These are phyloP conservation scores for Grammomys dolichurus DNA, from an alignment of 2,113 vertebrate genomes.

Conservation along the genomic window DNA sequence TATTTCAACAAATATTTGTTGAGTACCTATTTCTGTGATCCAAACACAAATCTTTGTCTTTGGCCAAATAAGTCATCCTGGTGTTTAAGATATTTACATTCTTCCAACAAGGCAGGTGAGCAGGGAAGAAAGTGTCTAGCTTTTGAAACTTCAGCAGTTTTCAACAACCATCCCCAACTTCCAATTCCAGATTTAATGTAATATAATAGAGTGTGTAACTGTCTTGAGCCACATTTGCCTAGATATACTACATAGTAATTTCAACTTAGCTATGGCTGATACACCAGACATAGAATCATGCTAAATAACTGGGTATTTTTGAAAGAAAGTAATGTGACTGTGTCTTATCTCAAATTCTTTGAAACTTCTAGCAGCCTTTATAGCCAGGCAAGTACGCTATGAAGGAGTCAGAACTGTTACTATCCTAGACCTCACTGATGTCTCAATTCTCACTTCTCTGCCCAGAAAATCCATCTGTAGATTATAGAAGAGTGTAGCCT, in stretches of 20 bases:
- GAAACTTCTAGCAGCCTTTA: neutral
- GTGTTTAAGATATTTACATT: neutral
- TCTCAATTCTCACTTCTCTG: neutral
- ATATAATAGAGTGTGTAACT: neutral
- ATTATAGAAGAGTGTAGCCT: neutral
- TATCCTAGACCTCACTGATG: neutral
- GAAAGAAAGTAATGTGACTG: neutral
- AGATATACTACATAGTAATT: neutral
- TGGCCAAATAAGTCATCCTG: neutral
- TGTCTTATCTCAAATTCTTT: neutral
- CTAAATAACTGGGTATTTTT: neutral
- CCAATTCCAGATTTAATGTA: neutral
- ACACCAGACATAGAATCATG: neutral
- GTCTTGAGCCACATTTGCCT: neutral
- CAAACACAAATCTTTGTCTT: slow-evolving; percentile 43
- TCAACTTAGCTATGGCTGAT: neutral
- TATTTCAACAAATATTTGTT: slow-evolving; percentile 49
- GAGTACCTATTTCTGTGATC: neutral
- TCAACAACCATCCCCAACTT: neutral
- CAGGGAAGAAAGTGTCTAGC: neutral
- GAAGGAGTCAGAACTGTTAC: neutral
- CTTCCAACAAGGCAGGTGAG: neutral
- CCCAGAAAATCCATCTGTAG: neutral
- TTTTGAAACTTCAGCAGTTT: neutral
- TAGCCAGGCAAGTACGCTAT: neutral